Evolutionary conservation across 2,888 invertebrate genomes (phyloP).

Genomic region (Nowickia ferox): DNA sequence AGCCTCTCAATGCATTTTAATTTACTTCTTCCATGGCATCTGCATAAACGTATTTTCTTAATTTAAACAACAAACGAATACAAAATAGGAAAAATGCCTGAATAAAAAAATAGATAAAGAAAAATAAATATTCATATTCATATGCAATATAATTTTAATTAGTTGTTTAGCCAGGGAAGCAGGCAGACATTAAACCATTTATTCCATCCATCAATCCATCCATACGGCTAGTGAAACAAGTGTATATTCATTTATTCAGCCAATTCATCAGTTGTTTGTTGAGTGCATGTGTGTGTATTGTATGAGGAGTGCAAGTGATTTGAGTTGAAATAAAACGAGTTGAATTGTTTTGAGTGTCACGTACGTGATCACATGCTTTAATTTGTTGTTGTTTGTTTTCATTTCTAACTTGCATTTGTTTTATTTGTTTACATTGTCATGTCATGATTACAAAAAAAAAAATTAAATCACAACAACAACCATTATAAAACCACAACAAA

Average conservation of each 20-base stretch:
- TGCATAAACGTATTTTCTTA: background rate
- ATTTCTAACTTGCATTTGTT: slow-evolving; percentile 20
- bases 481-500: slow-evolving; percentile 3
- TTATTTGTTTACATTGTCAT: slow-evolving; percentile 61
- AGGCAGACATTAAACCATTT: slow-evolving; percentile 10
- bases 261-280: slow-evolving; percentile 7
- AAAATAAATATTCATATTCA: slow-evolving; percentile 33
- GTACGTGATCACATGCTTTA: slow-evolving; percentile 64
- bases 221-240: slow-evolving; percentile 2
- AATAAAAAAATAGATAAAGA: slow-evolving; percentile 52
- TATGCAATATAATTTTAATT: slow-evolving; percentile 49
- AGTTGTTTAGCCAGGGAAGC: slow-evolving; percentile 56
- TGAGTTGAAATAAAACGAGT: slow-evolving; percentile 39
- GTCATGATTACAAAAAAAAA: slow-evolving; percentile 42
- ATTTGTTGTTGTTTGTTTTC: slow-evolving; percentile 43
- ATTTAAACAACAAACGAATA: slow-evolving; percentile 34
- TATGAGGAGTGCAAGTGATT: slow-evolving; percentile 45
- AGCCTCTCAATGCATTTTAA: slow-evolving; percentile 28
- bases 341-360: slow-evolving; percentile 46
- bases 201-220: background rate
- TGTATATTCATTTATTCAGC: slow-evolving; percentile 13
- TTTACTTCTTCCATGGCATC: background rate
- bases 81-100: slow-evolving; percentile 43
- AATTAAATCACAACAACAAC: slow-evolving; percentile 20
- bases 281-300: background rate